These are phyloP conservation scores for Amblyteles armatorius DNA, from an alignment of 2,888 invertebrate species.

Conservation along the genomic window DNA sequence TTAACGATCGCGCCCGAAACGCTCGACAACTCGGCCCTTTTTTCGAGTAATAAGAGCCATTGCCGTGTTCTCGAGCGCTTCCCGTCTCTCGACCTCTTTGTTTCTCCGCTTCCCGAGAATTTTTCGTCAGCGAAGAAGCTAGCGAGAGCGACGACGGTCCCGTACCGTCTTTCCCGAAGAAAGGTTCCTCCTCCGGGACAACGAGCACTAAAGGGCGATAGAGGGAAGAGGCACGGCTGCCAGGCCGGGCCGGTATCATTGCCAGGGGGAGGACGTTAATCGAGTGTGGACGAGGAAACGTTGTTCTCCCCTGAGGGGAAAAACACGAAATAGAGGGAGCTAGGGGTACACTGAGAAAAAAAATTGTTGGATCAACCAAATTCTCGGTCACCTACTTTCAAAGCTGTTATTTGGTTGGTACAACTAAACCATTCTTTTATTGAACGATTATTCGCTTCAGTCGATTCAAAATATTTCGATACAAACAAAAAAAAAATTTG, in stretches of 20 bases:
- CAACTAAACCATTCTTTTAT: no score
- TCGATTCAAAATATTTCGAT: no score
- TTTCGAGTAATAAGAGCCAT: conserved; percentile 27
- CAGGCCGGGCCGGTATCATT: conserved; percentile 40
- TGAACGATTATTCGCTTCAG: no score
- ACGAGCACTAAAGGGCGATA: conserved; percentile 23
- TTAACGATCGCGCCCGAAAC: conserved; percentile 13
- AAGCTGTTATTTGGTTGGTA: no score
- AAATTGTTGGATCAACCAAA: no score
- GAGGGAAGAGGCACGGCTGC: conserved; percentile 16
- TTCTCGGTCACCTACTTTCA: no score
- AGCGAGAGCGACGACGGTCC: conserved; percentile 1
- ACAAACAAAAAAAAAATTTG: no score
- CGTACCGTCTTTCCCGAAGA: conserved; percentile 29
- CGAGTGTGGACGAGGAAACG: conserved; percentile 70
- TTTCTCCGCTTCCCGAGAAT: conserved; percentile 29
- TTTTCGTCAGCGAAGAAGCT: conserved; percentile 26
- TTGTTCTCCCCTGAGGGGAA: conserved; percentile 51
- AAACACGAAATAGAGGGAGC: conserved; percentile 46
- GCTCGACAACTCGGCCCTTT: conserved; percentile 1
- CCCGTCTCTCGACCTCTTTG: conserved; percentile 10
- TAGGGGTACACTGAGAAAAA: no score
- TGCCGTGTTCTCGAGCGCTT: not conserved
- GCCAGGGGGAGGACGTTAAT: conserved; percentile 64
- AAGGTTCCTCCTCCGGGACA: conserved; percentile 6